phyloP scores from a whole-genome alignment of 2,888 invertebrate genomes.

The Amphipyra berbera region DNA sequence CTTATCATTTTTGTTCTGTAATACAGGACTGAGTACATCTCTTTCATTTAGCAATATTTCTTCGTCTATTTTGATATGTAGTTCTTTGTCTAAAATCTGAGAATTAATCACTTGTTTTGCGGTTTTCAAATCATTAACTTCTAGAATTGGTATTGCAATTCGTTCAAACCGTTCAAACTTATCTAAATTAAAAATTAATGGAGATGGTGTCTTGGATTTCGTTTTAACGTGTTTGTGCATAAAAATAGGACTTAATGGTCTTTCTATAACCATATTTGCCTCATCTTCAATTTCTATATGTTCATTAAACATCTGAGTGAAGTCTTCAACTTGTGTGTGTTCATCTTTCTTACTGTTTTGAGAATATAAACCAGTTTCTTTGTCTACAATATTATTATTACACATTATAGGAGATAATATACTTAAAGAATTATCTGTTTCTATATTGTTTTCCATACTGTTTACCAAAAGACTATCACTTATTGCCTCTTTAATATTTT shows the following conservation, averaged over 20 bases:
- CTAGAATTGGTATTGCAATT: slow-evolving; percentile 71
- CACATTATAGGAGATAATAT: slow-evolving; percentile 42
- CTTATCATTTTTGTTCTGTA: slow-evolving; percentile 41
- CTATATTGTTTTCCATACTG: slow-evolving; percentile 8
- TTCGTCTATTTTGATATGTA: slow-evolving; percentile 63
- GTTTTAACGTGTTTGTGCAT: slow-evolving; percentile 54
- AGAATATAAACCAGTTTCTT: not conserved
- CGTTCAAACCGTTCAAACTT: slow-evolving; percentile 81
- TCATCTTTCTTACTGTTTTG: not conserved
- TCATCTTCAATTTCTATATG: slow-evolving; percentile 20
- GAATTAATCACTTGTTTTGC: slow-evolving; percentile 76
- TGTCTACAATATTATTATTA: slow-evolving; percentile 25
- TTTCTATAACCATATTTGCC: slow-evolving; percentile 44
- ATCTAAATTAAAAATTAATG: slow-evolving; percentile 72
- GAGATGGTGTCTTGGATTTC: slow-evolving; percentile 56
- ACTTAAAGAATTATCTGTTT: slow-evolving; percentile 17
- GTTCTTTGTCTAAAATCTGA: slow-evolving; percentile 72
- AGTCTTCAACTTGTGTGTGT: slow-evolving; percentile 12
- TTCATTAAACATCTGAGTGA: slow-evolving; percentile 29
- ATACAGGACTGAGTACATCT: slow-evolving; percentile 55
- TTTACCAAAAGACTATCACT: not conserved
- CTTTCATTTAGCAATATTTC: slow-evolving; percentile 45
- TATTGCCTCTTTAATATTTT: slow-evolving; percentile 2
- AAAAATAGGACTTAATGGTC: slow-evolving; percentile 71
- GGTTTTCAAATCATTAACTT: slow-evolving; percentile 62